Evolutionary conservation across 2,113 vertebrate species (phyloP).

Genomic region (Procapra przewalskii): DNA sequence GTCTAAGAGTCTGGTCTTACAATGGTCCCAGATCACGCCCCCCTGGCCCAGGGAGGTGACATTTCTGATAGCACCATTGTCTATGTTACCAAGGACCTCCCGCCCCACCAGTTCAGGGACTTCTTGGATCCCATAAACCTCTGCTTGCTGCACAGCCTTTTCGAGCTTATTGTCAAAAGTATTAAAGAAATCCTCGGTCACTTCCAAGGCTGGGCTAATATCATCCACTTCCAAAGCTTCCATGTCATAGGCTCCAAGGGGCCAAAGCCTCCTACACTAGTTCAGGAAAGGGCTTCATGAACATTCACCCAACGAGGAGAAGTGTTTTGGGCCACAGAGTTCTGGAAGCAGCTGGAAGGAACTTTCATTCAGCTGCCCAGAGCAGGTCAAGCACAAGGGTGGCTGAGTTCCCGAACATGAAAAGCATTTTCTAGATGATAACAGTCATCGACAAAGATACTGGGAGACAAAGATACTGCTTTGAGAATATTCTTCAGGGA

Average conservation of each 20-base stretch:
- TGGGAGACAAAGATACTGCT: background rate
- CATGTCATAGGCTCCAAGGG: slow-evolving; percentile 77
- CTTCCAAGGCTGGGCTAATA: slow-evolving; percentile 96
- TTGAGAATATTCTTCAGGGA: background rate
- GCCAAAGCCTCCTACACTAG: accelerated
- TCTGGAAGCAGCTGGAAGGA: background rate
- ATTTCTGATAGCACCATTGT: slow-evolving; percentile 78
- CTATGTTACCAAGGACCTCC: slow-evolving; percentile 75
- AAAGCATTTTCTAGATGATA: background rate
- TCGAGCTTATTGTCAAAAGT: slow-evolving; percentile 86
- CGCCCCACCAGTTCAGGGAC: slow-evolving; percentile 85
- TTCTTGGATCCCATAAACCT: slow-evolving; percentile 85
- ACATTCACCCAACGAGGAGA: slow-evolving; percentile 15
- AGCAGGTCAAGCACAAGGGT: background rate
- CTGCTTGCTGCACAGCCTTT: slow-evolving; percentile 81
- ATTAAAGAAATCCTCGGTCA: slow-evolving; percentile 95
- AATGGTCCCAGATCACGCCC: slow-evolving; percentile 87
- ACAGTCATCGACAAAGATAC: background rate
- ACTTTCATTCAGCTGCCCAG: background rate
- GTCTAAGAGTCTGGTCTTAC: slow-evolving; percentile 83
- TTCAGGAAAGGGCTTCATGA: slow-evolving; percentile 49
- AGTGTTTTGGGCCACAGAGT: background rate
- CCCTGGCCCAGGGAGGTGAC: slow-evolving; percentile 74
- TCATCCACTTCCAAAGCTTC: slow-evolving; percentile 94
- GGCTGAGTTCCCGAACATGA: background rate